Evolutionary conservation across 2,797 vertebrate genomes (phyloP), one percentile per base, ranked within the genome.

Genomic region (Sciurus vulgaris): DNA sequence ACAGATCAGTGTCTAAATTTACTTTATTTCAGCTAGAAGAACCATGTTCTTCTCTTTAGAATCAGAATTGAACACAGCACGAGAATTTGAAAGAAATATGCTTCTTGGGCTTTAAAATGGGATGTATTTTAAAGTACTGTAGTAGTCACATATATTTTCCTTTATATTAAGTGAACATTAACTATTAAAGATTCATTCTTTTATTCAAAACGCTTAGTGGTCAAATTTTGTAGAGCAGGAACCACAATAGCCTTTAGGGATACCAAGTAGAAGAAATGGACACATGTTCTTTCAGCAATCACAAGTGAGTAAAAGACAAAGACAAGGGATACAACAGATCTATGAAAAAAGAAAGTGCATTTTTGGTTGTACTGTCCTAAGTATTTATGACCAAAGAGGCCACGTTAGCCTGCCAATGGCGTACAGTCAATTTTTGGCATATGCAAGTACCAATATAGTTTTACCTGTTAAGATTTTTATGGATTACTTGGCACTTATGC

Each of bases 1-100:
- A 22, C 54, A 22, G 20, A 54, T 96, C n/a, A 97, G 65, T 97
- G 70, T 86, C 56, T 86, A 78, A 74, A 85, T 77, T 82, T 90
- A 89, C 35, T 95, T 95, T 70, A 95, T 92, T 96, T 95, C 13
- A 69, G 76, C 86, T 51, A 74, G 83, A 96, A 96, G 81, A 74
- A 89, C 33, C n/a, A 83, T 33, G 47, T 47, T 94, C 33, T 86
- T 94, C 35, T 61, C 38, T 92, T 72, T 86, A 90, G 79, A 92
- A 81, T 61, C 51, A 78, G 72, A 93, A 47, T 81, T 67, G 24
- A 70, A 47, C 7, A 89, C 0, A 87, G 35, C 35, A 95, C 87
- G 95, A 79, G 81, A 91, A 93, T 92, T 86, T 20, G 85, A 94
- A 93, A 18, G 44, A 94, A 87, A 73, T 79, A 18, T 63, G 61